Evolutionary conservation across 2,888 invertebrate species (phyloP), one percentile per base, ranked within the genome.

Genomic region (Dryobota labecula): DNA sequence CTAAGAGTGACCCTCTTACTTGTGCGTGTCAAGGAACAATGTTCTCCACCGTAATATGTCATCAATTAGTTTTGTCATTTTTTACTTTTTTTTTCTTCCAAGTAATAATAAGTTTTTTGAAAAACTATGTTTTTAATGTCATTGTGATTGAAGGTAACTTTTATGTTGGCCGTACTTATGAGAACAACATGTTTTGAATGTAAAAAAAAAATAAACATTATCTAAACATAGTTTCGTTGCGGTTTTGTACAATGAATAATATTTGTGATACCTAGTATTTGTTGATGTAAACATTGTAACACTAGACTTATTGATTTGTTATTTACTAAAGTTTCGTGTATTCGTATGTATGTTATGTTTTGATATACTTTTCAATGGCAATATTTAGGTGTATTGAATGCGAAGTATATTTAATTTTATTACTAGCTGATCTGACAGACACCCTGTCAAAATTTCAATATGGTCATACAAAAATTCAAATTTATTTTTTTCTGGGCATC

Each of bases 181-280:
- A 57, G 5, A 70, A 70, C n/a, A 81, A 76, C 54, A 62, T 70
- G 77, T 64, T 78, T 70, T 66, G 43, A 70, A 30, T 36, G 15
- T 5, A 67, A 56, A 76, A 76, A 75, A 73, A 53, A 57, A 63
- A 53, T 3, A 54, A 53, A 53, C 41, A 51, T n/a, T 60, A 54
- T 78, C 60, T 57, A 60, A 57, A 64, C 54, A 38, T 38, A 38
- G 62, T 67, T 70, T 64, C 2, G 43, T 60, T 64, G 71, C 53
- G 78, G 77, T 77, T 78, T 70, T 47, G 30, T 15, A 64, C 33
- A 38, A 53, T 76, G 54, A 78, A 67, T 76, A 81, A 76, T 70
- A 67, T 47, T 53, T 47, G 20, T 67, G 45, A 54, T 69, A 51
- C 38, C 18, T 43, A 30, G 30, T 20, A 65, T 24, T 61, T 24